A percentile compares a stretch with the other conserved stretches of the same genome.
Conservation (phyloP, 2,113 vertebrate species). For the Cyanocitta stelleri region DNA sequence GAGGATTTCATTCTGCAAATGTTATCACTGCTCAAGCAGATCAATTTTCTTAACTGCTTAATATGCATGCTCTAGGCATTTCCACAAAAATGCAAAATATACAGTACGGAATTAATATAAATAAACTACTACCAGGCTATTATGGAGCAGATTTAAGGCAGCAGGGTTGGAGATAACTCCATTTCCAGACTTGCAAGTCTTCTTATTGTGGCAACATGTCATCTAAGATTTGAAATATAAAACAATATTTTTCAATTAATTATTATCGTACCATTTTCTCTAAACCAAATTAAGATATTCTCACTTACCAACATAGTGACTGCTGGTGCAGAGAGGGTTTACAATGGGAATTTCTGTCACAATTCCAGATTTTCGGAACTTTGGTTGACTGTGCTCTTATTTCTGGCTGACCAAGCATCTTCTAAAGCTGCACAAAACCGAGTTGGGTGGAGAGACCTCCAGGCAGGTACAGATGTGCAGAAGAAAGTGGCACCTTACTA, state of each 20-base stretch:
- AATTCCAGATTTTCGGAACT: background rate
- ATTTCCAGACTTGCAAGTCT: background rate
- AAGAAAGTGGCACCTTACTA: fast-evolving
- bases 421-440: background rate
- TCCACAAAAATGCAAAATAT: slow-evolving; percentile 45
- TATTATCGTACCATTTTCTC: background rate
- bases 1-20: slow-evolving; percentile 53
- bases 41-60: slow-evolving; percentile 59
- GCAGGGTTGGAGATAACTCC: background rate
- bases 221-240: background rate
- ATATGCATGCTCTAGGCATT: slow-evolving; percentile 44
- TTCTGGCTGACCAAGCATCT: background rate
- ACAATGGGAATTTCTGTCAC: background rate
- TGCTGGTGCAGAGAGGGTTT: background rate
- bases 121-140: slow-evolving; percentile 35
- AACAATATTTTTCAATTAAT: background rate
- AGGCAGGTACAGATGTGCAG: background rate
- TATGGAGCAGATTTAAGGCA: slow-evolving; percentile 25
- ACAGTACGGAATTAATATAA: slow-evolving; percentile 14
- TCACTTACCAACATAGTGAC: background rate
- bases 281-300: background rate
- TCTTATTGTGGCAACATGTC: background rate
- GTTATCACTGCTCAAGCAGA: slow-evolving; percentile 54
- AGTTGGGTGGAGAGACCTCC: background rate
- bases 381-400: fast-evolving